Conservation (phyloP, 2,888 invertebrate species). For the Melanostoma mellinum region DNA sequence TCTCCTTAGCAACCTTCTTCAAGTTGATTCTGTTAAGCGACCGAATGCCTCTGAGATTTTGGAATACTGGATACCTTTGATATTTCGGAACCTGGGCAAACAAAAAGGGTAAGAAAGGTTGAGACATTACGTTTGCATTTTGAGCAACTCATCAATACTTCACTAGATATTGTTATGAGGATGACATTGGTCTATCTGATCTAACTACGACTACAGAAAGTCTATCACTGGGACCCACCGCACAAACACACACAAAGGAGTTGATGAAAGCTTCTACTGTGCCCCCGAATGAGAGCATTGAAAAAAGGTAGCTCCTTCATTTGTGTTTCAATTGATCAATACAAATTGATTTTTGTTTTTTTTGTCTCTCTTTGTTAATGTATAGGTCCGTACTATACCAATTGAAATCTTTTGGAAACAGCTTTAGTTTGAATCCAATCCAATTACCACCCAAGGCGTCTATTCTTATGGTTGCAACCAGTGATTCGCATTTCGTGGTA, state of each 20-base stretch:
- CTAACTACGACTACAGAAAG: constrained; percentile 53
- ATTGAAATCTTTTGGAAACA: constrained; percentile 83
- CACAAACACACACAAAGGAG: constrained; percentile 79
- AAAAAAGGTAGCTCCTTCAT: constrained; percentile 76
- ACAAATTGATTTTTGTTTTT: no score
- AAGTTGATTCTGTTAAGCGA: constrained; percentile 84
- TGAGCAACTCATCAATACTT: neutral
- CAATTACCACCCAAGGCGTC: constrained; percentile 84
- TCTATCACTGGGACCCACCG: constrained; percentile 75
- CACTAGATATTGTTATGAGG: constrained; percentile 79
- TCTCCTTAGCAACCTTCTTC: constrained; percentile 85
- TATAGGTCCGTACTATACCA: constrained; percentile 84
- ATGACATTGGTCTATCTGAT: constrained; percentile 75
- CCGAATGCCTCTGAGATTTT: constrained; percentile 86
- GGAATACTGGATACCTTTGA: constrained; percentile 83
- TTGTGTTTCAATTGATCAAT: neutral
- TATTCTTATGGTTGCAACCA: constrained; percentile 83
- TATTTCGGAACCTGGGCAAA: constrained; percentile 81
- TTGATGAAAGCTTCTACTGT: constrained; percentile 81
- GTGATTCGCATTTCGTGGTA: constrained; percentile 84
- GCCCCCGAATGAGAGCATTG: constrained; percentile 78
- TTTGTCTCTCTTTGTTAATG: neutral
- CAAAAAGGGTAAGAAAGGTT: constrained; percentile 78
- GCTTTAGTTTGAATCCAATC: constrained; percentile 83
- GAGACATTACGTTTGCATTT: neutral